Conservation (phyloP, 2,888 invertebrate genomes). For the Melanophora roralis region DNA sequence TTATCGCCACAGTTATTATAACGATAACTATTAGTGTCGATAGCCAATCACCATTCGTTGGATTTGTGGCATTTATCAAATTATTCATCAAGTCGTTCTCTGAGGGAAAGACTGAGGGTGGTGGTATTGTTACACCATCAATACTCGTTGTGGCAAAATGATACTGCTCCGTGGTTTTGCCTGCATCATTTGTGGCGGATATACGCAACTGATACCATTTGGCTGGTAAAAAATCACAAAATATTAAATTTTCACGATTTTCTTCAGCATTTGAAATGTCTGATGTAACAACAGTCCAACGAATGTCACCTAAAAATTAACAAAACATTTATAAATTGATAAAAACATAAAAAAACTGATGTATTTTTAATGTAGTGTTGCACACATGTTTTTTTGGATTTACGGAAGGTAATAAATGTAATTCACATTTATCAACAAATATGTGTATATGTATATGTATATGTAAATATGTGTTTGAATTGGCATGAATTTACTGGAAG, state of each 20-base stretch:
- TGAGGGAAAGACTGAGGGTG: constrained; percentile 74
- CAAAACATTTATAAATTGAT: not conserved
- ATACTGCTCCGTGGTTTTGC: constrained; percentile 80
- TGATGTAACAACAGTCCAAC: constrained; percentile 77
- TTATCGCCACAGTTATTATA: constrained; percentile 74
- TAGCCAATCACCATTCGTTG: constrained; percentile 75
- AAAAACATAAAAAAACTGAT: not conserved
- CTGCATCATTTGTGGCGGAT: constrained; percentile 81
- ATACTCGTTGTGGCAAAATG: constrained; percentile 80
- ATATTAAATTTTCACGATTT: constrained; percentile 77
- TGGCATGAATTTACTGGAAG: not conserved
- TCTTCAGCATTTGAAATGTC: constrained; percentile 77
- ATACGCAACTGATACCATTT: constrained; percentile 81
- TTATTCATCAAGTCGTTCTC: constrained; percentile 76
- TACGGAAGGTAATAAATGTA: no score
- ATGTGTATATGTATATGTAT: not conserved
- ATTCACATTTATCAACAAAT: no score
- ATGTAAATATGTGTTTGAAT: not conserved
- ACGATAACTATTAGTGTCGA: constrained; percentile 74
- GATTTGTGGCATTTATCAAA: constrained; percentile 74
- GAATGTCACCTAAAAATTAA: constrained; percentile 71
- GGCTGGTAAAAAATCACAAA: constrained; percentile 80
- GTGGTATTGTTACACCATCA: constrained; percentile 78
- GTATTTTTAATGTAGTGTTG: not conserved
- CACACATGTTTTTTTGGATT: no score